Base-by-base conservation (phyloP, 2,797 vertebrate species). In the Alectoris magna region DNA sequence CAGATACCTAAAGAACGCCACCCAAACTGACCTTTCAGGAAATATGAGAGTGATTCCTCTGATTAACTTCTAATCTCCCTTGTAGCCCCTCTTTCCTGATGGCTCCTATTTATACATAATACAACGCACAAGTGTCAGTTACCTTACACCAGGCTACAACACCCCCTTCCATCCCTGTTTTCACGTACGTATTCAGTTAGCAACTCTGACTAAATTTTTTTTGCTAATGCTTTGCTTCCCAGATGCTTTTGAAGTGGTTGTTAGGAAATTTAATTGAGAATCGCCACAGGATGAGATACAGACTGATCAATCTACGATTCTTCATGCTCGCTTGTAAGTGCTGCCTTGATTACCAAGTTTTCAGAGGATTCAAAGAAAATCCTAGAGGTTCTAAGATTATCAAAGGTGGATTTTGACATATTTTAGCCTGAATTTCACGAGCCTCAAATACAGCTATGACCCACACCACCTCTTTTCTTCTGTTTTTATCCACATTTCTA, bases 121-220 rank as follows among this genome's bases (percentile, higher is more conserved):
- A 22, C 11, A 34, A 38, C 19, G 17, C 6, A 58, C 6, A 0
- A 1, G 6, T 29, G 44, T 27, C 26, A n/a, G 4, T 49, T 43
- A 31, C 14, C 23, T 53, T 12, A 31, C 13, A 49, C 9, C 66
- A 70, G 55, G 17, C 19, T 70, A 5, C 17, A 56, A 43, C 3
- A 10, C 9, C 14, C 18, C 48, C 12, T 41, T 55, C 53, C 27
- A 18, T 16, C 18, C 6, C 39, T 10, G 49, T 59, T 84, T 53
- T 73, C 60, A 24, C 38, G 15, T 5, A 64, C 9, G 19, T 64
- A 31, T 39, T 13, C 48, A 80, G 8, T 27, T 78, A 68, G 36
- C 11, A 71, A 24, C 46, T 78, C 19, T 31, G 24, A 36, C 23
- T 46, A 56, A 71, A 5, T 23, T 4, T 60, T 55, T 34, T 41